A percentile compares a stretch with the other conserved stretches of the same genome.
Conservation (phyloP, 2,797 vertebrate species). For the Muraenolepis orangiensis region DNA sequence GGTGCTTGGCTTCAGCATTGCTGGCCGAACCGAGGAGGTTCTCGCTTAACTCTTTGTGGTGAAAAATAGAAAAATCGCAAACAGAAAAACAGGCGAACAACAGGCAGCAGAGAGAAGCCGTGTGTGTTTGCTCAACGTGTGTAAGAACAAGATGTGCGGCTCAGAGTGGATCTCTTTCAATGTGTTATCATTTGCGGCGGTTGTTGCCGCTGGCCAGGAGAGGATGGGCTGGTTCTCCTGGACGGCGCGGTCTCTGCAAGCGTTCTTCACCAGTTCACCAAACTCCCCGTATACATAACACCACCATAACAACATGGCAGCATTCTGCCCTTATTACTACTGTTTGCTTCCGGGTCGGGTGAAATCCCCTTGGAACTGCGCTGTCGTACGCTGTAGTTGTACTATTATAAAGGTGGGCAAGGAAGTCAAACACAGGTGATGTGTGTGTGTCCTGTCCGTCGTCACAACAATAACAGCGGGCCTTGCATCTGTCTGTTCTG, state of each 20-base stretch:
- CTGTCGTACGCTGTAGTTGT: neutral
- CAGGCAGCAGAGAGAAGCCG: too few species aligned
- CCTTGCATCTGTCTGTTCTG: neutral
- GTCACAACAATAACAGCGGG: neutral
- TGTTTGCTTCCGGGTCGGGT: neutral
- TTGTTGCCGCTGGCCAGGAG: neutral
- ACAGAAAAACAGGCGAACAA: conserved; percentile 25
- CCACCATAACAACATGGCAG: too few species aligned
- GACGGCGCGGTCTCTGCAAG: neutral
- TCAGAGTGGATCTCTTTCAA: conserved; percentile 24
- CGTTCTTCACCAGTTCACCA: too few species aligned
- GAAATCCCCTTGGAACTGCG: neutral
- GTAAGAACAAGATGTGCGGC: neutral
- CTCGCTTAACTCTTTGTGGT: conserved; percentile 48
- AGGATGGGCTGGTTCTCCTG: neutral
- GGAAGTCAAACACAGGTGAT: neutral
- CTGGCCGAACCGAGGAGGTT: conserved; percentile 53
- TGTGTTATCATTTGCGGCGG: neutral
- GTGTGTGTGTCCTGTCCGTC: neutral
- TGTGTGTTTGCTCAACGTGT: neutral
- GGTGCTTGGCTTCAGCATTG: conserved; percentile 61
- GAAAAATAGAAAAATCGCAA: conserved; percentile 9
- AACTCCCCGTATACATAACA: too few species aligned
- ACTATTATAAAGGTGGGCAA: neutral
- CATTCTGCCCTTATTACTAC: too few species aligned